Evolutionary conservation across 2,797 vertebrate species (phyloP).

Genomic region (Onychomys arenicola): DNA sequence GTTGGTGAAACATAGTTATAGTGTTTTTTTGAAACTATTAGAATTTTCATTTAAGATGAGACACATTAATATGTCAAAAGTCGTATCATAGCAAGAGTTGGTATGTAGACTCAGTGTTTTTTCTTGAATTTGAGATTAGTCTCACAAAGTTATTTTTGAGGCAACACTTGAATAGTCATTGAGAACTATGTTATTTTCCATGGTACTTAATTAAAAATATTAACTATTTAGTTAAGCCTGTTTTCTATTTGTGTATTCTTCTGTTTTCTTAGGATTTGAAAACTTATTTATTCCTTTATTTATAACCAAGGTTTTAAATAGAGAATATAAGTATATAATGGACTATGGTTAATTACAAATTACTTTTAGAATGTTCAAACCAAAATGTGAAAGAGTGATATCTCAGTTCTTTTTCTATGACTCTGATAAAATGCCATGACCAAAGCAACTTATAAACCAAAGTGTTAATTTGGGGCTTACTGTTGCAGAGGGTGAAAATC

Average conservation of each 20-base stretch:
- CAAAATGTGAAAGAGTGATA: background rate
- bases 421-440: background rate
- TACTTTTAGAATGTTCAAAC: constrained; percentile 51
- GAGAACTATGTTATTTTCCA: constrained; percentile 59
- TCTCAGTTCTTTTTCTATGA: background rate
- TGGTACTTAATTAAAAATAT: constrained; percentile 47
- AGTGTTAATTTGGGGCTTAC: background rate
- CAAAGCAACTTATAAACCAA: no score
- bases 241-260: constrained; percentile 66
- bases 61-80: constrained; percentile 74
- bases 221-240: constrained; percentile 50
- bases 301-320: constrained; percentile 40
- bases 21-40: constrained; percentile 69
- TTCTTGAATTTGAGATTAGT: constrained; percentile 58
- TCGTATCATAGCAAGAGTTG: constrained; percentile 62
- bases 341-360: background rate
- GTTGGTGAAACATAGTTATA: constrained; percentile 48
- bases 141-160: constrained; percentile 60
- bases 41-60: constrained; percentile 66
- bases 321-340: constrained; percentile 31
- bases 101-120: constrained; percentile 57
- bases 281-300: constrained; percentile 29
- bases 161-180: constrained; percentile 54
- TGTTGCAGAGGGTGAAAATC: background rate
- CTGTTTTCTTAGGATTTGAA: constrained; percentile 56